Evolutionary conservation across 2,888 invertebrate species (phyloP), one percentile per base, ranked within the genome.

Genomic region (Oxytorus armatus): DNA sequence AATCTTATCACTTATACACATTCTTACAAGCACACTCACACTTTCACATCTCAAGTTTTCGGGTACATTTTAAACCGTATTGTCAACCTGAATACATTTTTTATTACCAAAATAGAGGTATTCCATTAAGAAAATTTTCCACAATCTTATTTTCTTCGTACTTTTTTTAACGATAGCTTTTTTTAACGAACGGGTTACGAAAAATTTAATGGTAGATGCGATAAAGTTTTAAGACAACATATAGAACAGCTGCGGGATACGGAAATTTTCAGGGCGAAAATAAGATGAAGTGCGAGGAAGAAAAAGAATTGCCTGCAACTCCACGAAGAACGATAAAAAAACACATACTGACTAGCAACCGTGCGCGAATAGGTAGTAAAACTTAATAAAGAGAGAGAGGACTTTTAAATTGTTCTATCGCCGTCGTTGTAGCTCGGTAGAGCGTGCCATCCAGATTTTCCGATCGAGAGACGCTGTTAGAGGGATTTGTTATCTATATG

Each of bases 371-470:
- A 53, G 25, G 44, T 44, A 69, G 29, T 57, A 11, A 18, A 70
- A 44, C 33, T 21, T 11, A 59, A 70, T 36, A 42, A 14, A 70
- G 10, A 36, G 29, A n/a, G n/a, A n/a, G n/a, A n/a, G n/a, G n/a
- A n/a, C n/a, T 75, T 33, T 74, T 73, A 72, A 65, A 70, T 75
- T 53, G 53, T 49, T 25, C 55, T 18, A 29, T 57, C 33, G 39
- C 49, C 55, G 49, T 69, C 47, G 70, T 65, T 79, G 65, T 42
- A 59, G 79, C 55, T 75, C 79, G 65, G 65, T 70, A 65, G 44
- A 79, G 79, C 75, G 51, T 70, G 44, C 25, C 39, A 51, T 59
- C 39, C 57, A 70, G 70, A 42, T 79, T 75, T 79, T 75, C 65
- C 79, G 66, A 66, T 49, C 59, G 79, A 75, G 18, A 69, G 59